These are phyloP conservation scores for Fulmarus glacialis DNA, from an alignment of 2,113 vertebrate genomes.

Conservation along the genomic window DNA sequence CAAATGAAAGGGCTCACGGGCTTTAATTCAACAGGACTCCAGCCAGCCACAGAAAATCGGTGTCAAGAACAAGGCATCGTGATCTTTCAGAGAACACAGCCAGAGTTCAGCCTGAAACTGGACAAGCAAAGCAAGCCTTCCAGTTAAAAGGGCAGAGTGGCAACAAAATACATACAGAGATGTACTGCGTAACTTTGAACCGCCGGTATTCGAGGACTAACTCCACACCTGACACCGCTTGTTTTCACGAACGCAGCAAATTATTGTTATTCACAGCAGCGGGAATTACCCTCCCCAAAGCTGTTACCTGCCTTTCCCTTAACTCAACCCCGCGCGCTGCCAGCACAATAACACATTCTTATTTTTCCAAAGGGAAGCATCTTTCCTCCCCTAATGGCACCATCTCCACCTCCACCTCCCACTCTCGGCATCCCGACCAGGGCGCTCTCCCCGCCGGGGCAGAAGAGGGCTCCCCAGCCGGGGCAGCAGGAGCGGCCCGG, in stretches of 20 bases:
- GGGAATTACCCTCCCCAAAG: background rate
- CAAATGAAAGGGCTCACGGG: accelerated
- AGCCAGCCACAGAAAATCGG: accelerated
- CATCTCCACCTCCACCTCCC: background rate
- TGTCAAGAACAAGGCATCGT: accelerated
- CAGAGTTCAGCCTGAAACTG: background rate
- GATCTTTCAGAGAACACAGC: background rate
- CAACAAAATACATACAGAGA: accelerated
- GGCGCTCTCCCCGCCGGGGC: too few species aligned
- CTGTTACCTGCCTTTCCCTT: background rate
- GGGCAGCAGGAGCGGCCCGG: background rate
- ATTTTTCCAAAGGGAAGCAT: accelerated
- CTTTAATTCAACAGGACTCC: background rate
- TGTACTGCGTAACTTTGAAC: accelerated
- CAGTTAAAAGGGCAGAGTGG: accelerated
- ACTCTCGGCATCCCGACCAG: background rate
- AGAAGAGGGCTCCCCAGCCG: too few species aligned
- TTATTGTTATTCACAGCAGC: accelerated
- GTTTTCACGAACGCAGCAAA: background rate
- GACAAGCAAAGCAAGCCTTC: background rate
- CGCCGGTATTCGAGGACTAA: accelerated
- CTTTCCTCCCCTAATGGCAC: accelerated
- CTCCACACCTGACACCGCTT: background rate
- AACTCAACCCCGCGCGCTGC: background rate
- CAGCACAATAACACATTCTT: accelerated